Conservation (phyloP, 1,140 invertebrate genomes). For the Lycorma delicatula region DNA sequence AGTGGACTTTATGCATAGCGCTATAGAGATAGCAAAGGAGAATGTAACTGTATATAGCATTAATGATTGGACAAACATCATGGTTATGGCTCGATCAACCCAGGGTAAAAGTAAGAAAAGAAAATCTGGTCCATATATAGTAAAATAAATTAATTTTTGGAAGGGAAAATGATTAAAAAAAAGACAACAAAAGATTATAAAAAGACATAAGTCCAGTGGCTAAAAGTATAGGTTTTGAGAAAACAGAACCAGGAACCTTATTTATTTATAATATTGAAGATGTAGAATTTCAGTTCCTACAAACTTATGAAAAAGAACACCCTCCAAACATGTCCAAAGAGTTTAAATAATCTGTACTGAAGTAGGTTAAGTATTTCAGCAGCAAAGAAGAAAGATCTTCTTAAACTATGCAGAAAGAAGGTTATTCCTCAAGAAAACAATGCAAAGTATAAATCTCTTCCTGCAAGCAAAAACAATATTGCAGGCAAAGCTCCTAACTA, state of each 20-base stretch:
- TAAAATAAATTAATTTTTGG: not conserved
- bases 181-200: not conserved
- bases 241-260: not conserved
- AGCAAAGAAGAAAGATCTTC: slow-evolving; percentile 1
- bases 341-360: not conserved
- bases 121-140: slow-evolving; percentile 1
- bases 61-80: slow-evolving; percentile 1
- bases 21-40: not conserved
- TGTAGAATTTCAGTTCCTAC: not conserved
- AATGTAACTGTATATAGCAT: not conserved
- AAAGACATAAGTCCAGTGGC: not conserved
- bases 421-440: not conserved
- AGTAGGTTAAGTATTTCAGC: not conserved
- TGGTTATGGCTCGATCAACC: slow-evolving; percentile 15
- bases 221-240: slow-evolving; percentile 1
- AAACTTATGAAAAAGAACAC: not conserved
- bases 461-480: no score
- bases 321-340: not conserved
- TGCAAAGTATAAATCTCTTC: no score
- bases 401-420: not conserved
- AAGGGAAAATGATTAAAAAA: not conserved
- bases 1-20: slow-evolving; percentile 35
- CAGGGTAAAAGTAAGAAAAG: slow-evolving; percentile 1
- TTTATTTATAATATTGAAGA: not conserved
- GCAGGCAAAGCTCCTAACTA: no score